These are phyloP conservation scores for Menidia beryllina DNA, from an alignment of 2,113 vertebrate species.

Conservation along the genomic window DNA sequence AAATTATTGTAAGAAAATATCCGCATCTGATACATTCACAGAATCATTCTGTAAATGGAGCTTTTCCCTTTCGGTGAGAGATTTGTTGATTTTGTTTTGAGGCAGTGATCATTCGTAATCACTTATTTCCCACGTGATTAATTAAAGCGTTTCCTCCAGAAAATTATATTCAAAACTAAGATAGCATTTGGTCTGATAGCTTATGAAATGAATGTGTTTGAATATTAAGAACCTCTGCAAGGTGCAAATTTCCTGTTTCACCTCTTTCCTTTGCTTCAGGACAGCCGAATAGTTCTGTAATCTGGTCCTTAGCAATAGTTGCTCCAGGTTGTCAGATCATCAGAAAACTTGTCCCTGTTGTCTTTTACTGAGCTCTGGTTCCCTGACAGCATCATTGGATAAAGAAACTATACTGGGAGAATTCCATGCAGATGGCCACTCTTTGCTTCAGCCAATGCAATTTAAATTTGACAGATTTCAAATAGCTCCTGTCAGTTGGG, in stretches of 20 bases:
- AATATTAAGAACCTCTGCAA: not conserved
- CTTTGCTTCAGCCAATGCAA: too few relatives aligned
- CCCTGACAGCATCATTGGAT: too few relatives aligned
- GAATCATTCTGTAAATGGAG: constrained; percentile 10
- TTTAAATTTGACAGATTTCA: too few relatives aligned
- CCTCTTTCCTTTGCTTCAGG: not conserved
- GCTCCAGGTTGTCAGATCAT: too few relatives aligned
- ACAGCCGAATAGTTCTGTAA: too few relatives aligned
- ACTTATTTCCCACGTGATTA: constrained; percentile 45
- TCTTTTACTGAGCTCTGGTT: too few relatives aligned
- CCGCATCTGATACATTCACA: not conserved
- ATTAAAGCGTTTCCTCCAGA: constrained; percentile 10
- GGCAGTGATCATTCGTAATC: constrained; percentile 17
- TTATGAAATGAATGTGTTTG: not conserved
- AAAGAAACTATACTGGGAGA: too few relatives aligned
- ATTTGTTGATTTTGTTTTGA: constrained; percentile 32
- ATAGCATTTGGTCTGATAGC: constrained; percentile 24
- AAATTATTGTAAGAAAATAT: constrained; percentile 2
- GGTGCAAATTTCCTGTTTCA: too few relatives aligned
- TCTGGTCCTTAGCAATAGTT: too few relatives aligned
- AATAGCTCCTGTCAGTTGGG: too few relatives aligned
- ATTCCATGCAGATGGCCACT: too few relatives aligned
- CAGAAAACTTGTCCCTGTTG: too few relatives aligned
- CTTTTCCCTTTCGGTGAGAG: not conserved
- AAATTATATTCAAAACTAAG: constrained; percentile 20